These are phyloP conservation scores for Dermochelys coriacea DNA, from an alignment of 2,797 vertebrate genomes.

Conservation along the genomic window DNA sequence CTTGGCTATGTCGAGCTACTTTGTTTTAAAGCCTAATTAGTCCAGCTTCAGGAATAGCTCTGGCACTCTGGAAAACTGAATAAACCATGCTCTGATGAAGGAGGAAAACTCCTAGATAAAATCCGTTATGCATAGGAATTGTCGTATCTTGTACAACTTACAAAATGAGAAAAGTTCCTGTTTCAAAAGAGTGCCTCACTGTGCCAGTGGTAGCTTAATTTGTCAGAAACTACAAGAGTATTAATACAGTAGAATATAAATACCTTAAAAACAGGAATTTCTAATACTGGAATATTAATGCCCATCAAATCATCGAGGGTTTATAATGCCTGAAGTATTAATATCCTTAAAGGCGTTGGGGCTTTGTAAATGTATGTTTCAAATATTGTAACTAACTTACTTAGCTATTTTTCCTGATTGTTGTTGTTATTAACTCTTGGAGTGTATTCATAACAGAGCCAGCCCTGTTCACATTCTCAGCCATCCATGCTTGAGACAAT, in stretches of 20 bases:
- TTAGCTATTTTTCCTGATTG: slow-evolving; percentile 28
- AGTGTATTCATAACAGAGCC: slow-evolving; percentile 53
- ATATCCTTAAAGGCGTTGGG: slow-evolving; percentile 49
- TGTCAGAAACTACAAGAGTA: slow-evolving; percentile 58
- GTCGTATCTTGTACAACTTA: background rate
- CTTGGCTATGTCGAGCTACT: background rate
- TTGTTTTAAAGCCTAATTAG: background rate
- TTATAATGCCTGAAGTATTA: slow-evolving; percentile 40
- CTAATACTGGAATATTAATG: slow-evolving; percentile 60
- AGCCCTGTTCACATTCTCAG: slow-evolving; percentile 57
- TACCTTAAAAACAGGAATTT: background rate
- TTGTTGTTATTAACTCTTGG: slow-evolving; percentile 59
- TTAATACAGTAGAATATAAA: slow-evolving; percentile 50
- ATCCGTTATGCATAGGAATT: slow-evolving; percentile 1
- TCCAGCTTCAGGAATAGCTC: background rate
- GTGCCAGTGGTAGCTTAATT: slow-evolving; percentile 66
- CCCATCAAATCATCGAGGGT: background rate
- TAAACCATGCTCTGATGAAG: background rate
- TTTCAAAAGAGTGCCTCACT: slow-evolving; percentile 33
- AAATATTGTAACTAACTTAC: slow-evolving; percentile 36
- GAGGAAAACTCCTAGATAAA: background rate
- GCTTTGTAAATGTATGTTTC: slow-evolving; percentile 67
- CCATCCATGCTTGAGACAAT: slow-evolving; percentile 25
- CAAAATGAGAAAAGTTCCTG: slow-evolving; percentile 18
- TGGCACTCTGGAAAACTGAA: slow-evolving; percentile 13